These are phyloP conservation scores for Laothoe populi DNA, from an alignment of 2,888 invertebrate genomes.

Conservation along the genomic window DNA sequence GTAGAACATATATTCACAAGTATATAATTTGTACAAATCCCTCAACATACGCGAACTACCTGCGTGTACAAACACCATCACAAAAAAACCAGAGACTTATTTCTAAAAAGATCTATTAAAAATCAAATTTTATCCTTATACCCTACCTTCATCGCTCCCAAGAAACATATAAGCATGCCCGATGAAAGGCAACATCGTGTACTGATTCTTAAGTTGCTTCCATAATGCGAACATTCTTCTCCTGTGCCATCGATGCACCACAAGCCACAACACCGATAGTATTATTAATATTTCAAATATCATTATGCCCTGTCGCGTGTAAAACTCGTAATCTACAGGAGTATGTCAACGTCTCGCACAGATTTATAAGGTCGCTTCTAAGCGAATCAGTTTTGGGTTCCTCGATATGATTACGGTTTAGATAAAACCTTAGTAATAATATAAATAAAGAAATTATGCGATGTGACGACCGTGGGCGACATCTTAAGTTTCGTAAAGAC, in stretches of 20 bases:
- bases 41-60: too few relatives aligned
- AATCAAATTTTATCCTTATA: not conserved
- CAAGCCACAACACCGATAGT: slow-evolving; percentile 2
- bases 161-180: slow-evolving; percentile 43
- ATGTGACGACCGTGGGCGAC: too few relatives aligned
- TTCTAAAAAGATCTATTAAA: too few relatives aligned
- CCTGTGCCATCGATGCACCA: slow-evolving; percentile 19
- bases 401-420: not conserved
- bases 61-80: too few relatives aligned
- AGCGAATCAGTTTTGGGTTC: not conserved
- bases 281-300: slow-evolving; percentile 1
- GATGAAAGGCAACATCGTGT: slow-evolving; percentile 41
- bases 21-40: too few relatives aligned
- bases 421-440: too few relatives aligned
- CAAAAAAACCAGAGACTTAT: too few relatives aligned
- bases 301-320: not conserved
- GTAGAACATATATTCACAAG: too few relatives aligned
- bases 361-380: slow-evolving; percentile 11
- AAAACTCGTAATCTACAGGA: not conserved
- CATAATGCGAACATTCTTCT: slow-evolving; percentile 21
- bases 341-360: not conserved
- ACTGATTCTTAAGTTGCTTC: slow-evolving; percentile 36
- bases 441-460: too few relatives aligned
- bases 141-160: slow-evolving; percentile 40
- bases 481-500: too few relatives aligned